Conservation (phyloP, 2,797 vertebrate genomes). For the Spinus olivaceus region DNA sequence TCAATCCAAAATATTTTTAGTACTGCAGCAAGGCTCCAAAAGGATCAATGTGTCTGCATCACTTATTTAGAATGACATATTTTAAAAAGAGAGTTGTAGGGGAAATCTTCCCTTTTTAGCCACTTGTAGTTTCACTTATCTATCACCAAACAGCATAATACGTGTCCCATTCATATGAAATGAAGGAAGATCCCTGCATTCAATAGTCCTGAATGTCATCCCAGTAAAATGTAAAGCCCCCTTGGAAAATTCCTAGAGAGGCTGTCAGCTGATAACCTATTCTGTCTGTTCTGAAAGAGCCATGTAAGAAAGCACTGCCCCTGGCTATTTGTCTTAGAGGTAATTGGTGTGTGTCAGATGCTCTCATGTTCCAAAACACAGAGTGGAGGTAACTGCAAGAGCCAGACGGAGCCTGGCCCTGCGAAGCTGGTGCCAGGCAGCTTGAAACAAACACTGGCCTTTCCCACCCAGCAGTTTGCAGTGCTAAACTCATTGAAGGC, state of each 20-base stretch:
- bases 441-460: neutral
- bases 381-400: neutral
- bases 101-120: neutral
- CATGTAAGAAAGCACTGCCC: neutral
- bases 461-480: neutral
- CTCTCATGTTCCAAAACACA: neutral
- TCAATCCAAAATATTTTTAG: neutral
- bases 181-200: neutral
- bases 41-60: neutral
- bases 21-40: neutral
- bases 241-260: neutral
- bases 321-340: neutral
- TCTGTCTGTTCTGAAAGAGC: neutral
- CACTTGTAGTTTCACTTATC: neutral
- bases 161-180: neutral
- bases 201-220: neutral
- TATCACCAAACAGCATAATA: neutral
- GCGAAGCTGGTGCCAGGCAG: neutral
- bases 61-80: neutral
- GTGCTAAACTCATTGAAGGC: neutral
- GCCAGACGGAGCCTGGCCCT: conserved; percentile 27
- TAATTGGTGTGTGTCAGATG: neutral
- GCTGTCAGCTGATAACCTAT: neutral
- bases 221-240: neutral
- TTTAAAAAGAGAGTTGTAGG: neutral